phyloP scores from a whole-genome alignment of 2,113 vertebrate genomes.

The Macroglossus sobrinus region DNA sequence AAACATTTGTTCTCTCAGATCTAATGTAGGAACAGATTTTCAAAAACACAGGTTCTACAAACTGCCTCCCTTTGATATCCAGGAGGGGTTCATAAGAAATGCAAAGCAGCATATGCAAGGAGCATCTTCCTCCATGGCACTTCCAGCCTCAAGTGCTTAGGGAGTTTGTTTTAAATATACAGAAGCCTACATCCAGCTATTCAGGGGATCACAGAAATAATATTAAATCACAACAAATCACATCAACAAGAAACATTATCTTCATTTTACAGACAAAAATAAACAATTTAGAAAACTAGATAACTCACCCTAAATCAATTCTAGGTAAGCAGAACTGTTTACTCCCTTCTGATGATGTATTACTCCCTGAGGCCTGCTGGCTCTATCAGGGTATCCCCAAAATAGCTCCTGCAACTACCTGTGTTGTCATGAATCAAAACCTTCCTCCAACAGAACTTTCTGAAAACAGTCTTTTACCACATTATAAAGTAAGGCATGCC shows the following conservation, averaged over 20 bases:
- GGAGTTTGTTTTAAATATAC: background rate
- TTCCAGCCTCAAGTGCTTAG: background rate
- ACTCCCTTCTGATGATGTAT: background rate
- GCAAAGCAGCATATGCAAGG: background rate
- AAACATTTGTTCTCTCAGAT: conserved; percentile 55
- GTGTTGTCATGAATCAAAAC: background rate
- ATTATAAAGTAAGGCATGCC: background rate
- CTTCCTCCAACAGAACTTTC: background rate
- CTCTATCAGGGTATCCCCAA: background rate
- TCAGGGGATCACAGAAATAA: background rate
- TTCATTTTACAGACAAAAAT: background rate
- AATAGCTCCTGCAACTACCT: background rate
- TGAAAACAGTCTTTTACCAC: background rate
- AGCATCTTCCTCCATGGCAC: background rate
- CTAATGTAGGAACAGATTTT: conserved; percentile 62
- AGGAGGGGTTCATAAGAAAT: conserved; percentile 3
- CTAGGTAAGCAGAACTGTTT: background rate
- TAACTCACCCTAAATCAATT: background rate
- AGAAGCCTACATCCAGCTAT: background rate
- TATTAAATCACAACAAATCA: background rate
- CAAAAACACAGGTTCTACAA: conserved; percentile 67
- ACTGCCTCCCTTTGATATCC: conserved; percentile 54
- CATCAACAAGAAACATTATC: background rate
- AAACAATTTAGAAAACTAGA: background rate
- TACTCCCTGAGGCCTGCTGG: background rate